A percentile compares a stretch with the other conserved stretches of the same genome.
These are phyloP conservation scores for Scrobipalpa costella DNA, from an alignment of 2,888 invertebrate species.

Conservation along the genomic window DNA sequence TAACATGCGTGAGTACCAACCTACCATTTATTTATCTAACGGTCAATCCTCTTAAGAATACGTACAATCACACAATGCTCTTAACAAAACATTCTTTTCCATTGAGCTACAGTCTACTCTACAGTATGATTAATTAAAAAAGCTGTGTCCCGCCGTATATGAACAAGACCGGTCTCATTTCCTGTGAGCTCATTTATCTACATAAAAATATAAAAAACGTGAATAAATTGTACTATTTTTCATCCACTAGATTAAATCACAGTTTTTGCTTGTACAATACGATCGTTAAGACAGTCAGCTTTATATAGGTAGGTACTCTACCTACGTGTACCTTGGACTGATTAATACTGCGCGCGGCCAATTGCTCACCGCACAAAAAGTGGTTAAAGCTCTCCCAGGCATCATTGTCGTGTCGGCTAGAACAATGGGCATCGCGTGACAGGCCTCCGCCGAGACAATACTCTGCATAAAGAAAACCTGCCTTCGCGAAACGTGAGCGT, in stretches of 20 bases:
- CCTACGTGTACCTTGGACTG: conserved; percentile 38
- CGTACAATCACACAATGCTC: conserved; percentile 38
- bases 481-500: conserved; percentile 49
- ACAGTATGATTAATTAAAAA: conserved; percentile 19
- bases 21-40: conserved; percentile 7
- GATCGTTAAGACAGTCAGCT: conserved; percentile 18
- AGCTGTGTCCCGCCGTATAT: not conserved
- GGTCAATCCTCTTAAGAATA: conserved; percentile 3
- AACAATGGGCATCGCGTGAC: conserved; percentile 64
- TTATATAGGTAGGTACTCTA: conserved; percentile 20
- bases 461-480: conserved; percentile 46
- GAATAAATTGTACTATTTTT: conserved; percentile 11
- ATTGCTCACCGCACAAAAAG: conserved; percentile 44
- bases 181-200: conserved; percentile 14
- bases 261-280: conserved; percentile 16
- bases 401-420: conserved; percentile 49
- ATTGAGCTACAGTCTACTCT: conserved; percentile 11
- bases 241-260: conserved; percentile 22
- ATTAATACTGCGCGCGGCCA: conserved; percentile 48
- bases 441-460: conserved; percentile 54
- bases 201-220: conserved; percentile 7
- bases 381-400: conserved; percentile 37
- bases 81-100: conserved; percentile 9
- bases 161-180: conserved; percentile 21
- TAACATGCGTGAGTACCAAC: not conserved